Base-by-base conservation (phyloP, 2,888 invertebrate genomes). In the Orchestes rusci region DNA sequence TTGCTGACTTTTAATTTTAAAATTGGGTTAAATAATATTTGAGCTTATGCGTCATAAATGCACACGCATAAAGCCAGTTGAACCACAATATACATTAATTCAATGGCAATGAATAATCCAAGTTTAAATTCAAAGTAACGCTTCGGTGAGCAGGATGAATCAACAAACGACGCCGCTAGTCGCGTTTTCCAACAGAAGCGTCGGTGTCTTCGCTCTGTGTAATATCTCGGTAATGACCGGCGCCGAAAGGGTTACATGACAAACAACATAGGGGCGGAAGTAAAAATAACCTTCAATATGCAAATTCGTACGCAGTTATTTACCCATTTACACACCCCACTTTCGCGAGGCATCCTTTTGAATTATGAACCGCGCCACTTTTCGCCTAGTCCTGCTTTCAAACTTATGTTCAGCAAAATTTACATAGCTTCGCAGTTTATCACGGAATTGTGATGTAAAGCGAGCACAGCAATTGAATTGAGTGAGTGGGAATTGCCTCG, bases 181-280 rank as follows among this genome's bases (percentile, higher is more conserved):
- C n/a, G n/a, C n/a, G n/a, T n/a, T n/a, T n/a, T n/a, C n/a, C n/a
- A 45, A 35, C 35, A 35, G 45, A 34, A 45, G 45, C 45, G 43
- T 38, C 41, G 33, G 39, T 45, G 43, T 49, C 49, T 49, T 49
- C 49, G 37, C 29, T 42, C 45, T 41, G 27, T 31, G 43, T 48
- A 44, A 48, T 53, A 59, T 56, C 52, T 55, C 55, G 47, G 57
- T 63, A 63, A 64, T 63, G 63, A 63, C 60, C 56, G 55, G 41
- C 54, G 45, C 53, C 43, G 49, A 64, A 65, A 65, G 65, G 65
- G 65, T 66, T 65, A 63, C 57, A 63, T 62, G 62, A 63, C 64
- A 60, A 61, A 65, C 60, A 61, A 55, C 62, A 66, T 66, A 65
- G 65, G 66, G 66, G 66, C 65, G 64, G 65, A 65, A 65, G 63